Conservation (phyloP, 2,113 vertebrate genomes). For the Phainopepla nitens region DNA sequence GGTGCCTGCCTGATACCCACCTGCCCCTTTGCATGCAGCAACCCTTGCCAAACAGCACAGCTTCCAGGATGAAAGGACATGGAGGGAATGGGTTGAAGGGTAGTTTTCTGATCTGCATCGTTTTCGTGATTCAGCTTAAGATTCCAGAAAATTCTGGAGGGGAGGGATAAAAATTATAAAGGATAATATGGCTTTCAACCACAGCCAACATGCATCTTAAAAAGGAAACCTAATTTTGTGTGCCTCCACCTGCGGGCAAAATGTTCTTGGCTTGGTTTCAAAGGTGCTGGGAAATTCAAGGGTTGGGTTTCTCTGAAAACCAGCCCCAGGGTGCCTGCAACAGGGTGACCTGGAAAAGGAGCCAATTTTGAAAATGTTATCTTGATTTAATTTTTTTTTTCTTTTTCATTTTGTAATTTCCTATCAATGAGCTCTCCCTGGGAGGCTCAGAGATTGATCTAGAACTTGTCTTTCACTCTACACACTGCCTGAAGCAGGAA, state of each 20-base stretch:
- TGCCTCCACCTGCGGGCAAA: background rate
- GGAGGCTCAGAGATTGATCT: background rate
- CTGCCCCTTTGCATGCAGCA: background rate
- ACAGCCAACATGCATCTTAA: background rate
- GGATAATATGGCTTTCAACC: conserved; percentile 13
- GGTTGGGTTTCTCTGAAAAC: background rate
- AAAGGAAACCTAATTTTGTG: background rate
- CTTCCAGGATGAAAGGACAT: background rate
- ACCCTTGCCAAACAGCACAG: background rate
- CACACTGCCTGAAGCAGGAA: background rate
- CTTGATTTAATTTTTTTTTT: background rate
- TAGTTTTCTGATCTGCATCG: background rate
- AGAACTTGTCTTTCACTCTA: background rate
- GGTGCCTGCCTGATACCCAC: background rate
- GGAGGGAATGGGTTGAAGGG: background rate
- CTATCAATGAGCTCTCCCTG: background rate
- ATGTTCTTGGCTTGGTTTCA: background rate
- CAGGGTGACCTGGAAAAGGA: background rate
- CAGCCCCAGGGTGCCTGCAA: background rate
- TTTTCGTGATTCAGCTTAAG: background rate
- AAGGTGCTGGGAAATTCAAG: background rate
- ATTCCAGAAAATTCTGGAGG: background rate
- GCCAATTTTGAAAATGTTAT: background rate
- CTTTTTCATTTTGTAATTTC: background rate
- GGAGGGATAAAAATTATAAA: background rate